phyloP scores from a whole-genome alignment of 2,113 vertebrate genomes.

The Pelodiscus sinensis region DNA sequence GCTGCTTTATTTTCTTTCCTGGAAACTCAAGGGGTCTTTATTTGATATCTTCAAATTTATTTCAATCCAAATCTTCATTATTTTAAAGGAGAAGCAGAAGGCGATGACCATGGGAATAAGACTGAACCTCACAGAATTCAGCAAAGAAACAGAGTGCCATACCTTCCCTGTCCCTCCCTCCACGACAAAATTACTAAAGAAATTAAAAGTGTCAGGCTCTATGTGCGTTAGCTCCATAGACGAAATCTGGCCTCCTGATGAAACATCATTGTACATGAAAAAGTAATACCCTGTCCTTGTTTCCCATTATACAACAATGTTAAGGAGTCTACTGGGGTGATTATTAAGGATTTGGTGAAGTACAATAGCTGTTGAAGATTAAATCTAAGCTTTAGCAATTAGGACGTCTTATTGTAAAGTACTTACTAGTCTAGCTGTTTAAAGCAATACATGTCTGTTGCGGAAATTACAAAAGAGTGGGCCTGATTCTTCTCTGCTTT shows the following conservation, averaged over 20 bases:
- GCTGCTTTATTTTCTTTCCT: constrained; percentile 80
- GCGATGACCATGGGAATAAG: constrained; percentile 71
- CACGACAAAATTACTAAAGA: constrained; percentile 73
- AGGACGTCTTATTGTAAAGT: constrained; percentile 46
- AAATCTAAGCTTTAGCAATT: constrained; percentile 73
- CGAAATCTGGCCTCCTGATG: constrained; percentile 73
- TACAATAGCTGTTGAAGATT: constrained; percentile 74
- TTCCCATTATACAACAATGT: constrained; percentile 76
- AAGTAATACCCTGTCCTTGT: constrained; percentile 76
- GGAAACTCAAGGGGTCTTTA: constrained; percentile 76
- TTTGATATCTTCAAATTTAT: constrained; percentile 83
- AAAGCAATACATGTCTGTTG: constrained; percentile 54
- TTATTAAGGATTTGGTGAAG: constrained; percentile 76
- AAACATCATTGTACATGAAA: constrained; percentile 76
- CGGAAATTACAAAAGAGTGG: constrained; percentile 59
- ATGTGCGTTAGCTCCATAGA: constrained; percentile 68
- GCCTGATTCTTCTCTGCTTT: constrained; percentile 54
- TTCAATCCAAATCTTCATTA: constrained; percentile 83
- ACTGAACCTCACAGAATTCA: constrained; percentile 69
- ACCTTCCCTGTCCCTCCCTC: constrained; percentile 43
- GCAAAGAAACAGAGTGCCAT: constrained; percentile 69
- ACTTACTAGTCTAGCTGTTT: constrained; percentile 71
- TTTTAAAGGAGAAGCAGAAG: constrained; percentile 77
- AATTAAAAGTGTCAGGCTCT: constrained; percentile 77
- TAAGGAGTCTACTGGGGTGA: constrained; percentile 76